Conservation (phyloP, 2,888 invertebrate species). For the Xylota sylvarum region DNA sequence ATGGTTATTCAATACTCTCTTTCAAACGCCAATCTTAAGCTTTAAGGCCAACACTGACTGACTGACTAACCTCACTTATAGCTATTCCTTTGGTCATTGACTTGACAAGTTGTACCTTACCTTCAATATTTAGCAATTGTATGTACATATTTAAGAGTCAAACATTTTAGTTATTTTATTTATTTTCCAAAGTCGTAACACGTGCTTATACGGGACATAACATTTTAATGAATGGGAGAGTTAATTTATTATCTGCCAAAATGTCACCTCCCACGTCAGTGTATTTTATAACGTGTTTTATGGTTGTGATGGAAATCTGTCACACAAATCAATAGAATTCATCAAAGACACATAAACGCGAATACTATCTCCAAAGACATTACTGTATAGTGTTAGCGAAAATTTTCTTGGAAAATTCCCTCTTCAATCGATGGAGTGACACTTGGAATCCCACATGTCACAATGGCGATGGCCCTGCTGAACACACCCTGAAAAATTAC, state of each 20-base stretch:
- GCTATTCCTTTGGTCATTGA: no score
- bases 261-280: neutral
- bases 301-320: slow-evolving; percentile 5
- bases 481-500: slow-evolving; percentile 32
- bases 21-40: no score
- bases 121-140: no score
- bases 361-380: neutral
- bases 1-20: no score
- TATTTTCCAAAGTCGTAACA: neutral
- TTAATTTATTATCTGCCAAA: slow-evolving; percentile 5
- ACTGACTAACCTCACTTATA: no score
- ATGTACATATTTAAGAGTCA: no score
- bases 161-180: neutral
- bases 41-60: no score
- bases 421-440: neutral
- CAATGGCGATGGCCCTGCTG: neutral
- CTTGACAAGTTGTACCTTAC: no score
- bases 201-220: neutral
- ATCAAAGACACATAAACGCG: slow-evolving; percentile 4
- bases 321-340: neutral
- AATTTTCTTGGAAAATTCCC: neutral
- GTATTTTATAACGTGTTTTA: slow-evolving; percentile 6
- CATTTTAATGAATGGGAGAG: slow-evolving; percentile 3
- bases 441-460: neutral
- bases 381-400: neutral